These are phyloP conservation scores for Epinotia demarniana DNA, from an alignment of 2,888 invertebrate species.

Conservation along the genomic window DNA sequence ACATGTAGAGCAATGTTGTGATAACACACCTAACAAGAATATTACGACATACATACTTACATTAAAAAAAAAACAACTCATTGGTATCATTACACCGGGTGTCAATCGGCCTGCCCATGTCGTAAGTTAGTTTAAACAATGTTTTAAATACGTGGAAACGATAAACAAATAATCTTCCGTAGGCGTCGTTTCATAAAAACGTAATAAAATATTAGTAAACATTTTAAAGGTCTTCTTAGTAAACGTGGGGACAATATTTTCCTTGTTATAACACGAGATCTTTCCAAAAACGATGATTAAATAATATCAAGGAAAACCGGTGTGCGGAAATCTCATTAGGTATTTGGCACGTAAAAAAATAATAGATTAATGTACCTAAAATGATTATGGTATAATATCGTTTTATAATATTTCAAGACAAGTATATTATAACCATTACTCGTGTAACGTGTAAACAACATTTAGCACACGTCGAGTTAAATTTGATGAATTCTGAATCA, in stretches of 20 bases:
- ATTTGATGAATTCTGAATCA: too few relatives aligned
- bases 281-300: neutral
- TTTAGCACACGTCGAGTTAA: too few relatives aligned
- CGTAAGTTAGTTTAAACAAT: neutral
- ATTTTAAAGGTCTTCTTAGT: neutral
- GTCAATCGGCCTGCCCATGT: neutral
- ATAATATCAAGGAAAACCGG: slow-evolving; percentile 11
- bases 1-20: too few relatives aligned
- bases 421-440: too few relatives aligned
- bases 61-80: neutral
- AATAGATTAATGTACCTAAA: neutral
- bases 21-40: too few relatives aligned
- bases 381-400: too few relatives aligned
- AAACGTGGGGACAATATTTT: slow-evolving; percentile 14
- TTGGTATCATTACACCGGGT: neutral
- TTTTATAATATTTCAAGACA: too few relatives aligned
- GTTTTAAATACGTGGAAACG: neutral
- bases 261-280: neutral
- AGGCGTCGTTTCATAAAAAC: neutral
- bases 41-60: neutral
- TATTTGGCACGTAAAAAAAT: neutral
- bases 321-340: slow-evolving; percentile 5
- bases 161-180: neutral
- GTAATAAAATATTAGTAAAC: slow-evolving; percentile 3
- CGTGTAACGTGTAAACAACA: too few relatives aligned